Evolutionary conservation across 2,888 invertebrate genomes (phyloP).

Genomic region (Andrena camellia): DNA sequence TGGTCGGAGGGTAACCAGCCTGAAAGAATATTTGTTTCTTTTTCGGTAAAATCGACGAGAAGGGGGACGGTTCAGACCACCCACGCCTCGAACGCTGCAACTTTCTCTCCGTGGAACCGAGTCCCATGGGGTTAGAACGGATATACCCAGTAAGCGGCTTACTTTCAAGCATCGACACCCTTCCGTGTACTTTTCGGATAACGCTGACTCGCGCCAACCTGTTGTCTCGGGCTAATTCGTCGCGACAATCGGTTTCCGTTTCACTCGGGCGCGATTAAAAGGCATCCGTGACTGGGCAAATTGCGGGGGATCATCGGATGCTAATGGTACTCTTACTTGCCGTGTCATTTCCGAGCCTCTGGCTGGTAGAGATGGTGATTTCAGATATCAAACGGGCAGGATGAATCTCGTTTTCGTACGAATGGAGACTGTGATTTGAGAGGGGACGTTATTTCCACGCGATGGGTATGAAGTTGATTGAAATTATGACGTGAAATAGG

Average conservation of each 20-base stretch:
- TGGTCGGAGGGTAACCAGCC: not conserved
- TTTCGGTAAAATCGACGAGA: conserved; percentile 33
- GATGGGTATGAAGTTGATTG: too few relatives aligned
- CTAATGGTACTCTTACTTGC: not conserved
- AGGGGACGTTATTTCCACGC: too few relatives aligned
- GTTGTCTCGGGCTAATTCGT: conserved; percentile 47
- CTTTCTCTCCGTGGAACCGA: conserved; percentile 24
- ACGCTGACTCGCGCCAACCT: conserved; percentile 62
- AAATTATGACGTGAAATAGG: too few relatives aligned
- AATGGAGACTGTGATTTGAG: not conserved
- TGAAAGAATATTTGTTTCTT: conserved; percentile 22
- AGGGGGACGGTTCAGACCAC: conserved; percentile 56
- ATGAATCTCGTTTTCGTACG: conserved; percentile 5
- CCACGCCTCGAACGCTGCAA: conserved; percentile 51
- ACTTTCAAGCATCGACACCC: conserved; percentile 65
- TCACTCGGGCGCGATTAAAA: conserved; percentile 8
- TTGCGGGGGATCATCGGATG: not conserved
- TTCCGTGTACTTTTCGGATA: conserved; percentile 58
- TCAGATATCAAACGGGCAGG: not conserved
- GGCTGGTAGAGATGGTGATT: not conserved
- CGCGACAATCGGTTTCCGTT: conserved; percentile 35
- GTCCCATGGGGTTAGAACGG: conserved; percentile 67
- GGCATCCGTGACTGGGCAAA: not conserved
- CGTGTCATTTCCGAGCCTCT: not conserved
- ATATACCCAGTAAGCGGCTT: conserved; percentile 71